Evolutionary conservation across 2,888 invertebrate genomes (phyloP).

Genomic region (Hirtodrosophila trivittata): DNA sequence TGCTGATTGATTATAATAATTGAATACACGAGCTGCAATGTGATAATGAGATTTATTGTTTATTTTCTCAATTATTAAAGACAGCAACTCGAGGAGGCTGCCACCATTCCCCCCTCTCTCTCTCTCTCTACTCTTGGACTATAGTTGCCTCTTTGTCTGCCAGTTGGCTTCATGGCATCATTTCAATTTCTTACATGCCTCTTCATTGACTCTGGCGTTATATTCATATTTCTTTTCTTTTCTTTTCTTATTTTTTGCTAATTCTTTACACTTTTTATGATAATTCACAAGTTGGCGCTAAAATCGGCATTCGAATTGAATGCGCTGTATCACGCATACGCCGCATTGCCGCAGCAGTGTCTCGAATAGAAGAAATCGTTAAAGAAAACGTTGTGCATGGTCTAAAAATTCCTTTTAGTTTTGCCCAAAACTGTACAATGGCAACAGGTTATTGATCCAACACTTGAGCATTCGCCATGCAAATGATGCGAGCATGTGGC

Average conservation of each 20-base stretch:
- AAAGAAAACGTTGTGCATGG: not conserved
- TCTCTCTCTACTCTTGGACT: not conserved
- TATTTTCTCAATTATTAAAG: conserved; percentile 67
- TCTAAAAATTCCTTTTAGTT: conserved; percentile 3
- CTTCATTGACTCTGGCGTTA: not conserved
- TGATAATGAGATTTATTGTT: conserved; percentile 77
- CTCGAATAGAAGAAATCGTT: conserved; percentile 1
- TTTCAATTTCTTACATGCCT: not conserved
- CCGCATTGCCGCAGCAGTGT: conserved; percentile 32
- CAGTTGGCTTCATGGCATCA: conserved; percentile 1
- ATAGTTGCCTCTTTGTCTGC: conserved; percentile 34
- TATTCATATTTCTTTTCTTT: conserved; percentile 1
- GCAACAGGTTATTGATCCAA: conserved; percentile 75
- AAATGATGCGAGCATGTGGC: conserved; percentile 24
- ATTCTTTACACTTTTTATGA: conserved; percentile 29
- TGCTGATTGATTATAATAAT: conserved; percentile 61
- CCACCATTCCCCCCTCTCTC: not conserved
- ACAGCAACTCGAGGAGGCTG: conserved; percentile 23
- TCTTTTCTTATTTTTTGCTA: conserved; percentile 1
- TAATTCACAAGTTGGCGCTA: conserved; percentile 55
- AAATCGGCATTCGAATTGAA: conserved; percentile 32
- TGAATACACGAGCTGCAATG: conserved; percentile 72
- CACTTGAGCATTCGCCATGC: conserved; percentile 41
- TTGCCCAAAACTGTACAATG: conserved; percentile 31
- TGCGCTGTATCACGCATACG: conserved; percentile 44